phyloP scores from a whole-genome alignment of 2,113 vertebrate species.

The Centrocercus urophasianus region DNA sequence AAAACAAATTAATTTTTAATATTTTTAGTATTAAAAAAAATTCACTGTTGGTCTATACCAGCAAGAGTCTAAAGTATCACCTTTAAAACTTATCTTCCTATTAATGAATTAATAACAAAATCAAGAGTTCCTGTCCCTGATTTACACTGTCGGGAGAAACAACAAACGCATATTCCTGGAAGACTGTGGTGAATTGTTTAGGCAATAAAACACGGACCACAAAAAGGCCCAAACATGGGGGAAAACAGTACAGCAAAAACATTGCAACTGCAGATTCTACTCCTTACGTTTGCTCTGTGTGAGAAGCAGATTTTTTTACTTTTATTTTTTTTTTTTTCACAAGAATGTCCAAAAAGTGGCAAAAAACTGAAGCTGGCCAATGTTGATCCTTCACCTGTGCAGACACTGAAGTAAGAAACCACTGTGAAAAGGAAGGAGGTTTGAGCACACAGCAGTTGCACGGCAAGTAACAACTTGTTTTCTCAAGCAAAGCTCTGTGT shows the following conservation, averaged over 20 bases:
- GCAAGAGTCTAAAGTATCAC: neutral
- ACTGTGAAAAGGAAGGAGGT: neutral
- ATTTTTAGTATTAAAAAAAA: neutral
- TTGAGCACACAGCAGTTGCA: neutral
- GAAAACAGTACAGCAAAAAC: neutral
- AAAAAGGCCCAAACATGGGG: neutral
- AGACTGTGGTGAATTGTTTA: neutral
- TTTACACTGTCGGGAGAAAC: neutral
- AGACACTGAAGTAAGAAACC: neutral
- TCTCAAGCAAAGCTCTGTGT: neutral
- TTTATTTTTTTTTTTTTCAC: neutral
- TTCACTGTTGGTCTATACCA: neutral
- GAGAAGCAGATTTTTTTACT: neutral
- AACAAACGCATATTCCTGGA: neutral
- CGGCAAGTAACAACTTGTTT: neutral
- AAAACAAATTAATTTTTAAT: neutral
- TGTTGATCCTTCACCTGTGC: neutral
- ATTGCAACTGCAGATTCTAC: neutral
- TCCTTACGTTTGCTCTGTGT: neutral
- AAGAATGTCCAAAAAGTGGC: neutral
- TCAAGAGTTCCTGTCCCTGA: neutral
- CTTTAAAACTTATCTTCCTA: neutral
- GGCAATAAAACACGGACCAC: neutral
- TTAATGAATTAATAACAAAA: neutral
- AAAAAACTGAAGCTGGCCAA: neutral